Base-by-base conservation (phyloP, 2,113 vertebrate genomes). In the Herpetotheres cachinnans region DNA sequence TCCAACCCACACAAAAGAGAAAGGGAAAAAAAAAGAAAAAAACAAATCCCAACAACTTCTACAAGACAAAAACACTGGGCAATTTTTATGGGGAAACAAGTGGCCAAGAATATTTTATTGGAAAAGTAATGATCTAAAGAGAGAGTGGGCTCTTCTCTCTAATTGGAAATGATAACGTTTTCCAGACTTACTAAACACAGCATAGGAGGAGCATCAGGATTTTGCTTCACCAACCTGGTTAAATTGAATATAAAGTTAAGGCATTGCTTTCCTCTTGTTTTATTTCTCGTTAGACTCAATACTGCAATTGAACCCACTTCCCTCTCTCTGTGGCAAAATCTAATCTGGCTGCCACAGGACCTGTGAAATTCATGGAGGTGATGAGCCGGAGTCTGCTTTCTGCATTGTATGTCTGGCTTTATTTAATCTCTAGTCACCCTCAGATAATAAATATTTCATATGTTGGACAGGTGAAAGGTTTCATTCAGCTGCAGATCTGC, bases 401-500 rank as follows among this genome's bases (percentile, higher is more conserved):
- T 77, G 49, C 71, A 18, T 93, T 54, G 52, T 80, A 21, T 17
- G 20, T 66, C 89, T 97, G 91, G 26, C 29, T 93, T 96, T 90
- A 94, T 82, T 94, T 81, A 95, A 90, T 96, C 76, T 93, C 85
- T 89, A 58, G 88, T 87, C 89, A 83, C 62, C n/a, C 50, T 95
- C 50, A 40, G 87, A 83, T 88, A 88, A 96, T 97, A 97, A 97
- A 96, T 96, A 95, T 96, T 96, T 96, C 89, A 95, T 89, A 46
- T 78, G 52, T 66, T 91, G 95, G 94, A 93, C 89, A 96, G 96
- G 95, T 96, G 94, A 96, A 96, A 90, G 91, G 91, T 97, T 96
- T 96, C 67, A 81, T 97, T 96, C 85, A 92, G 55, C 78, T 93
- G 82, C 87, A 66, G 87, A 91, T 94, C 84, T 94, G 91, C 94